A percentile compares a stretch with the other conserved stretches of the same genome.
Evolutionary conservation across 2,797 vertebrate genomes (phyloP).

Genomic region (Gymnothorax reevesii): DNA sequence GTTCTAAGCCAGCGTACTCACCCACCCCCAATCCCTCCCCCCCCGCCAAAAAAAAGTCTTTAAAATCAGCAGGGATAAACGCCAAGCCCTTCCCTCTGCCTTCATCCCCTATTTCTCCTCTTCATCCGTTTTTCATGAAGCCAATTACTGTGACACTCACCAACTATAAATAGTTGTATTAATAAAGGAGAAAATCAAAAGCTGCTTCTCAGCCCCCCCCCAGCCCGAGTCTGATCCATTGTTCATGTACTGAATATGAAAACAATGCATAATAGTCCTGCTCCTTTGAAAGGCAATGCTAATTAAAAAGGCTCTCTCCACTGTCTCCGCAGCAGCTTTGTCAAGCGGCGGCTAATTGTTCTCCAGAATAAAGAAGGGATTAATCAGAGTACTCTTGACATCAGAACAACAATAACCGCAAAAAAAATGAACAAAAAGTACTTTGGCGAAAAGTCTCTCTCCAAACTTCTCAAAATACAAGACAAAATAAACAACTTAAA

Average conservation of each 20-base stretch:
- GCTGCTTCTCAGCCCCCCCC: background rate
- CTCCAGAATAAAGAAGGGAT: slow-evolving; percentile 27
- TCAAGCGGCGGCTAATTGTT: slow-evolving; percentile 35
- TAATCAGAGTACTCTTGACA: slow-evolving; percentile 29
- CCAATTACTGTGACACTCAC: slow-evolving; percentile 33
- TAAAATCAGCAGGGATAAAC: slow-evolving; percentile 10
- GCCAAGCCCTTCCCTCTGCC: slow-evolving; percentile 8
- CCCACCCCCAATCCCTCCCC: background rate
- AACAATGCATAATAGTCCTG: slow-evolving; percentile 33
- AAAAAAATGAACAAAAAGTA: slow-evolving; percentile 5
- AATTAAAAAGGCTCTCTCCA: slow-evolving; percentile 34
- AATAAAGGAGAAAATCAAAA: slow-evolving; percentile 37
- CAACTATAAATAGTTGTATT: slow-evolving; percentile 41
- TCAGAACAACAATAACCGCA: slow-evolving; percentile 20
- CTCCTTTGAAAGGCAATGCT: slow-evolving; percentile 29
- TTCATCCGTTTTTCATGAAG: slow-evolving; percentile 33
- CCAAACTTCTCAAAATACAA: background rate
- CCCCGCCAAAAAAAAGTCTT: background rate
- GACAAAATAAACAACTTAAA: background rate
- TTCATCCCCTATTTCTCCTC: slow-evolving; percentile 20
- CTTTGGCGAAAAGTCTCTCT: background rate
- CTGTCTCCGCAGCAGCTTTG: slow-evolving; percentile 8
- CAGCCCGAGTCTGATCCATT: slow-evolving; percentile 7
- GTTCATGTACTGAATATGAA: slow-evolving; percentile 33
- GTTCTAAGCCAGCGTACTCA: background rate